phyloP scores from a whole-genome alignment of 2,113 vertebrate species.

The Vidua chalybeata region DNA sequence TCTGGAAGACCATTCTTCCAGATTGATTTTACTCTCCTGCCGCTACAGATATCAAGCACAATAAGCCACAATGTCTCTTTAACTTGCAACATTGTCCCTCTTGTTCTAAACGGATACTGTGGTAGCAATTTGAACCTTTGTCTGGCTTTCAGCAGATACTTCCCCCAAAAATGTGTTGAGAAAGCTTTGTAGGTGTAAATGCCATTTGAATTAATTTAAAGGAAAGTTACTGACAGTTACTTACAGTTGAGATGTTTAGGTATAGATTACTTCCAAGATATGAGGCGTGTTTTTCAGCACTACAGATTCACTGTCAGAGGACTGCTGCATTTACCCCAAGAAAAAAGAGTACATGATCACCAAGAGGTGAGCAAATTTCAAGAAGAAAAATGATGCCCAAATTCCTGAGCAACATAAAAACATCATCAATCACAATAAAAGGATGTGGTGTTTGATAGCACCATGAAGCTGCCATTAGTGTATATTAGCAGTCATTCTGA shows the following conservation, averaged over 20 bases:
- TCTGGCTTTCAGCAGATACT: background rate
- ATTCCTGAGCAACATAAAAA: constrained; percentile 35
- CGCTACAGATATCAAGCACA: background rate
- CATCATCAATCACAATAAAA: constrained; percentile 52
- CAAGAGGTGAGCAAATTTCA: constrained; percentile 6
- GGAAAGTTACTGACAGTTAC: constrained; percentile 36
- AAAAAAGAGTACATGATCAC: constrained; percentile 51
- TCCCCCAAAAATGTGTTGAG: background rate
- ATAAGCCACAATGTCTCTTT: background rate
- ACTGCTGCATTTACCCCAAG: background rate
- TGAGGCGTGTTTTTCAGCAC: constrained; percentile 35
- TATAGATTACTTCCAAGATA: constrained; percentile 55
- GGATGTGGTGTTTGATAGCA: background rate
- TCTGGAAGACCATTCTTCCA: background rate
- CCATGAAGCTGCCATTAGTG: background rate
- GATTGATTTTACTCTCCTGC: background rate
- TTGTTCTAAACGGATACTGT: background rate
- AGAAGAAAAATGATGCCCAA: constrained; percentile 47
- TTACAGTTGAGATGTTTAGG: constrained; percentile 27
- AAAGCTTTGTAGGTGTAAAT: constrained; percentile 36
- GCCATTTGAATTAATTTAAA: constrained; percentile 49
- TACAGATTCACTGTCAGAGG: constrained; percentile 8
- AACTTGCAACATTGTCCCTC: background rate
- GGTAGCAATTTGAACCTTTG: background rate
- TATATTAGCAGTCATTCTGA: background rate